phyloP scores from a whole-genome alignment of 2,888 invertebrate genomes.

The Mayetiola destructor region DNA sequence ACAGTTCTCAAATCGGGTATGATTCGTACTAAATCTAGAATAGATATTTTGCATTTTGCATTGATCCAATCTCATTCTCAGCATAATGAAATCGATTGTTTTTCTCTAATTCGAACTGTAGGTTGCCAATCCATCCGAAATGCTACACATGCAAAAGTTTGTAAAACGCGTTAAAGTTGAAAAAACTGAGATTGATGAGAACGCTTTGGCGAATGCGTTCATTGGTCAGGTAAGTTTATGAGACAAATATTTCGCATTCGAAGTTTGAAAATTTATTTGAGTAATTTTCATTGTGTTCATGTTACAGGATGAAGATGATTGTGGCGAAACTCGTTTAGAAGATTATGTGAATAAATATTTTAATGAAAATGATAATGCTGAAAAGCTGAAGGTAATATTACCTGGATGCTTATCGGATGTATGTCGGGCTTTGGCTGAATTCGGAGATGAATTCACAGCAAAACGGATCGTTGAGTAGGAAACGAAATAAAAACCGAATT shows the following conservation, averaged over 20 bases:
- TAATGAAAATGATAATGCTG: constrained; percentile 36
- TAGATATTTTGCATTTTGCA: neutral
- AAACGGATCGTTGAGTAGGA: constrained; percentile 39
- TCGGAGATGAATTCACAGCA: constrained; percentile 43
- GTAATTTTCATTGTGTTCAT: neutral
- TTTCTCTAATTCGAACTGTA: too few relatives aligned
- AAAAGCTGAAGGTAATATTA: constrained; percentile 52
- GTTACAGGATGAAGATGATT: constrained; percentile 23
- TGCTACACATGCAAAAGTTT: constrained; percentile 54
- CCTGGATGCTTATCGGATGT: constrained; percentile 65
- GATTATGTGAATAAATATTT: constrained; percentile 49
- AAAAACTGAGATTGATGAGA: constrained; percentile 25
- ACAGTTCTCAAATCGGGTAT: constrained; percentile 47
- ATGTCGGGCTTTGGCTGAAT: constrained; percentile 49
- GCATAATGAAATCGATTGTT: too few relatives aligned
- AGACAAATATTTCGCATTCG: too few relatives aligned
- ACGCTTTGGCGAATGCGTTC: constrained; percentile 27
- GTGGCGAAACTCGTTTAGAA: constrained; percentile 37
- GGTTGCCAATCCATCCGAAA: constrained; percentile 76
- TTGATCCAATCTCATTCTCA: neutral
- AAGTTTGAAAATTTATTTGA: too few relatives aligned
- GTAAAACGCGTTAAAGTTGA: constrained; percentile 27
- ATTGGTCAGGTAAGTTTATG: constrained; percentile 23
- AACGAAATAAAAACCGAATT: too few relatives aligned
- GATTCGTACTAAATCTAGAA: neutral